Evolutionary conservation across 2,888 invertebrate genomes (phyloP).

Genomic region (Baronia brevicornis): DNA sequence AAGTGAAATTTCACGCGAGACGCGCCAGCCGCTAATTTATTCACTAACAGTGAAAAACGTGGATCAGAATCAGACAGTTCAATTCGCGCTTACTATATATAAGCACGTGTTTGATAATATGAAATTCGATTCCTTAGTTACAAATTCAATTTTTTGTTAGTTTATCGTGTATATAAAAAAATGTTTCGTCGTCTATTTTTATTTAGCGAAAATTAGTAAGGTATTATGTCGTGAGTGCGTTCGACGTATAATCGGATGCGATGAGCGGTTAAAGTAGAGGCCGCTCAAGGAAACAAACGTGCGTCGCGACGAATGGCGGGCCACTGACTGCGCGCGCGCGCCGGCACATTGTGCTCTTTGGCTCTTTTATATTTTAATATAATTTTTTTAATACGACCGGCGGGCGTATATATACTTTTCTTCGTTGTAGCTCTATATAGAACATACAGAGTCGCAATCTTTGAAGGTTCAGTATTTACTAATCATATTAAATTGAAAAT

Average conservation of each 20-base stretch:
- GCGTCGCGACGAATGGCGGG: constrained; percentile 62
- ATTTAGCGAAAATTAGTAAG: constrained; percentile 5
- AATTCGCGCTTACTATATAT: constrained; percentile 60
- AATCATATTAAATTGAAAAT: too few species aligned
- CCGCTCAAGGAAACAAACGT: constrained; percentile 53
- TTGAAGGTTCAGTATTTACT: too few species aligned
- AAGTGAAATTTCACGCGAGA: constrained; percentile 64
- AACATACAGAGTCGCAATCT: constrained; percentile 8
- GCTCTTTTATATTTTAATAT: constrained; percentile 66
- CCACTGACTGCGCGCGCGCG: constrained; percentile 62
- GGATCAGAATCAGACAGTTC: constrained; percentile 49
- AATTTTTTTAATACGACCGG: constrained; percentile 39
- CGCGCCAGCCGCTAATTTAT: constrained; percentile 53
- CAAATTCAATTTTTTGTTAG: constrained; percentile 14
- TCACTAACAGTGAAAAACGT: constrained; percentile 65
- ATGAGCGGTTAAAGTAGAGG: constrained; percentile 37
- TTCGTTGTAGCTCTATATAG: constrained; percentile 20
- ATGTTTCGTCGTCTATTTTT: constrained; percentile 12
- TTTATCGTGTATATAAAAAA: constrained; percentile 16
- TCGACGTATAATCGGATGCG: constrained; percentile 47
- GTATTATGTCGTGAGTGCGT: constrained; percentile 37
- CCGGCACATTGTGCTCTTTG: constrained; percentile 33
- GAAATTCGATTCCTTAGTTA: constrained; percentile 32
- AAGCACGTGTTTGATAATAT: constrained; percentile 59
- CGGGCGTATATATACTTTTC: constrained; percentile 49